A percentile compares a stretch with the other conserved stretches of the same genome.
Evolutionary conservation across 2,888 invertebrate species (phyloP).

Genomic region (Hyles lineata): DNA sequence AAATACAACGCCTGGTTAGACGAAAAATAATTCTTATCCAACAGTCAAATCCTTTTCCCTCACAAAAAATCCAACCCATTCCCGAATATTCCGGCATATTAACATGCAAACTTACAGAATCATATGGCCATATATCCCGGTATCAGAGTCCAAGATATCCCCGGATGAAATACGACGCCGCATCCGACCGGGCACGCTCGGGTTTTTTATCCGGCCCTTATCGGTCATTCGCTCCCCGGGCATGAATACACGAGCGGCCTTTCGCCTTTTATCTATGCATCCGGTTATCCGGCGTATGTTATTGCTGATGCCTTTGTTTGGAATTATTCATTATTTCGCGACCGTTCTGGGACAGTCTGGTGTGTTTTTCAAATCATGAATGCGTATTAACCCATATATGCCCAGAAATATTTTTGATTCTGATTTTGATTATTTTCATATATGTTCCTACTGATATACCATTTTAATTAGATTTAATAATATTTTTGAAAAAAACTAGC

Average conservation of each 20-base stretch:
- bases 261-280: slow-evolving; percentile 30
- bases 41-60: not conserved
- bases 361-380: not conserved
- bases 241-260: slow-evolving; percentile 27
- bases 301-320: slow-evolving; percentile 9
- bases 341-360: not conserved
- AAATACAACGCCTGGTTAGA: too few relatives aligned
- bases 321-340: slow-evolving; percentile 5
- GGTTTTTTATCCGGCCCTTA: slow-evolving; percentile 28
- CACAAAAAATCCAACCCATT: not conserved
- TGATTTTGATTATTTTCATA: too few relatives aligned
- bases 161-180: slow-evolving; percentile 28
- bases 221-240: slow-evolving; percentile 27
- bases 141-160: slow-evolving; percentile 28
- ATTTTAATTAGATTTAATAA: too few relatives aligned
- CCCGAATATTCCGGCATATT: slow-evolving; percentile 6
- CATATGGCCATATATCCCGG: slow-evolving; percentile 28
- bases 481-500: too few relatives aligned
- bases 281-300: slow-evolving; percentile 25
- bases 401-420: too few relatives aligned
- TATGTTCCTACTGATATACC: too few relatives aligned
- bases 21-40: not conserved
- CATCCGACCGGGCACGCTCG: slow-evolving; percentile 27
- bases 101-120: slow-evolving; percentile 23
- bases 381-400: too few relatives aligned